Conservation (phyloP, 2,888 invertebrate genomes). For the Pristionchus entomophagus region DNA sequence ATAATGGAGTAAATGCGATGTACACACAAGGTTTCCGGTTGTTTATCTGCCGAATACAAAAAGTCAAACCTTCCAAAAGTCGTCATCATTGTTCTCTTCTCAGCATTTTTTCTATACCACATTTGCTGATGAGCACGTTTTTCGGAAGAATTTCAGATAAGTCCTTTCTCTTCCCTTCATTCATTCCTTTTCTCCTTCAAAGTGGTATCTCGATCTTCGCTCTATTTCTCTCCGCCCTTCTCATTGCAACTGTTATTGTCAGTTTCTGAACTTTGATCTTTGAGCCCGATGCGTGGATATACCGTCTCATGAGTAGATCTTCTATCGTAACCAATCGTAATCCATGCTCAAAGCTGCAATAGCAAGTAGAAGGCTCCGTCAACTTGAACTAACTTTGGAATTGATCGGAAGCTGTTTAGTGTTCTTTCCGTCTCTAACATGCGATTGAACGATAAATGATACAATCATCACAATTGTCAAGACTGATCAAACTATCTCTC, state of each 20-base stretch:
- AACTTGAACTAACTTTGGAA: neutral
- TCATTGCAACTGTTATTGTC: neutral
- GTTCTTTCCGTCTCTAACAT: neutral
- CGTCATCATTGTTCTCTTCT: too few relatives aligned
- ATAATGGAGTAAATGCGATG: too few relatives aligned
- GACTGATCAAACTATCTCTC: constrained; percentile 6
- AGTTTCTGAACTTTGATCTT: neutral
- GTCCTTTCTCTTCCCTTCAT: neutral
- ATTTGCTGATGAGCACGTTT: neutral
- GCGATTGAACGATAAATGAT: neutral
- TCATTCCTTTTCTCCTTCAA: neutral
- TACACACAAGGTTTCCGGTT: too few relatives aligned
- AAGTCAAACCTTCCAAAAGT: too few relatives aligned
- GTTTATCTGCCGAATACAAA: too few relatives aligned
- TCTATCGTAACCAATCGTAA: neutral
- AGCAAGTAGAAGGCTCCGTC: neutral
- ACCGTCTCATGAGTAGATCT: too few relatives aligned
- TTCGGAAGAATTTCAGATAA: neutral
- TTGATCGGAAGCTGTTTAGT: neutral
- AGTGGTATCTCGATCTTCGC: neutral
- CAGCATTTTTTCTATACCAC: neutral
- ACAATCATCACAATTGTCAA: neutral
- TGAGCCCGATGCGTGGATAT: too few relatives aligned
- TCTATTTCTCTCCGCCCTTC: neutral
- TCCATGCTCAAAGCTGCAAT: neutral